phyloP scores from a whole-genome alignment of 2,888 invertebrate species.

The Lasioglossum vierecki region DNA sequence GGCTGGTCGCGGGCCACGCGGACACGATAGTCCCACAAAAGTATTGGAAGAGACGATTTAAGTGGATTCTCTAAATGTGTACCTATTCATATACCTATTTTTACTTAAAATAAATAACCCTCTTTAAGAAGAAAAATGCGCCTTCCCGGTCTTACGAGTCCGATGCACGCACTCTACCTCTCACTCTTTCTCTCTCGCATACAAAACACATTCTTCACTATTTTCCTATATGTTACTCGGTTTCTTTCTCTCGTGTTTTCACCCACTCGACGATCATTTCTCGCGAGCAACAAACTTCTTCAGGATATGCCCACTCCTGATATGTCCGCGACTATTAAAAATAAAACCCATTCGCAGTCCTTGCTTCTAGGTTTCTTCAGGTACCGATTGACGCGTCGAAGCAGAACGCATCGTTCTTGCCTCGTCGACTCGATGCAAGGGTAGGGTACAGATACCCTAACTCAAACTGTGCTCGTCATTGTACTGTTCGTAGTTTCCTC shows the following conservation, averaged over 20 bases:
- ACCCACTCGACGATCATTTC: conserved; percentile 5
- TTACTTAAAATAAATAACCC: conserved; percentile 79
- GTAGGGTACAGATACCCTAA: neutral
- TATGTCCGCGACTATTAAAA: conserved; percentile 76
- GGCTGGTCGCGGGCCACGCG: conserved; percentile 41
- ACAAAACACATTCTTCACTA: neutral
- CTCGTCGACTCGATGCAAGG: conserved; percentile 43
- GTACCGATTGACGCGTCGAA: conserved; percentile 78
- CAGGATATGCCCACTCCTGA: conserved; percentile 80
- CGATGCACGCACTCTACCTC: conserved; percentile 36
- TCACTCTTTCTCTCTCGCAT: conserved; percentile 27
- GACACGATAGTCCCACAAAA: conserved; percentile 68
- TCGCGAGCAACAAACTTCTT: conserved; percentile 59
- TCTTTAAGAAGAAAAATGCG: conserved; percentile 71
- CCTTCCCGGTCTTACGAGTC: conserved; percentile 57
- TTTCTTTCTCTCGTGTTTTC: conserved; percentile 25
- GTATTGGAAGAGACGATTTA: conserved; percentile 78
- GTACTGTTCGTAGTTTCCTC: neutral
- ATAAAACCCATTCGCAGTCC: conserved; percentile 72
- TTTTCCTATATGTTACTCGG: neutral
- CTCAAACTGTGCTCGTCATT: neutral
- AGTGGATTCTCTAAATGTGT: conserved; percentile 66
- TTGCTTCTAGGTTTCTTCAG: conserved; percentile 76
- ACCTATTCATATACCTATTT: conserved; percentile 70
- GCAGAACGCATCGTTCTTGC: conserved; percentile 56